phyloP scores from a whole-genome alignment of 2,797 vertebrate species.

The Hybognathus amarus region DNA sequence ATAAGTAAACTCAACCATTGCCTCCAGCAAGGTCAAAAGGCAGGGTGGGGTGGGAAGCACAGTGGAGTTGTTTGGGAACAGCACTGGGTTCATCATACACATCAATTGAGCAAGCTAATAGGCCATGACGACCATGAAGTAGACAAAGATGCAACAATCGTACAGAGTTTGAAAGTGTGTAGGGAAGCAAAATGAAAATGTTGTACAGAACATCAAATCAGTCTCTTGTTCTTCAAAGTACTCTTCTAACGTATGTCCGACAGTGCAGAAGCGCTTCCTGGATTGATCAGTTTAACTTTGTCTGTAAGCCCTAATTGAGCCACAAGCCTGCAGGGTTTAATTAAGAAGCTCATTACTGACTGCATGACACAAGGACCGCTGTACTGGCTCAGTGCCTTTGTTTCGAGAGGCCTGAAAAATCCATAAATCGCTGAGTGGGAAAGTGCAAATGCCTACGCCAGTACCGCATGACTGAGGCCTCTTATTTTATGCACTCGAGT shows the following conservation, averaged over 20 bases:
- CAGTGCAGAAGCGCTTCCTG: conserved; percentile 43
- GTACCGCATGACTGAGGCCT: neutral
- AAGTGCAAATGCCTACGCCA: conserved; percentile 12
- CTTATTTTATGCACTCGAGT: conserved; percentile 15
- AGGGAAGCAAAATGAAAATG: neutral
- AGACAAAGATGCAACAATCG: conserved; percentile 70
- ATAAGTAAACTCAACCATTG: conserved; percentile 70
- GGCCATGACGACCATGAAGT: conserved; percentile 89
- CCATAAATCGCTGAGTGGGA: conserved; percentile 51
- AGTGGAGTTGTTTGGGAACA: conserved; percentile 39
- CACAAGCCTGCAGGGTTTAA: conserved; percentile 66
- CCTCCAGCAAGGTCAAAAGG: conserved; percentile 84
- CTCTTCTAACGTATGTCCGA: conserved; percentile 9
- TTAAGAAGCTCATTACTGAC: conserved; percentile 60
- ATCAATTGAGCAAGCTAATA: conserved; percentile 76
- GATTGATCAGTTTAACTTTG: conserved; percentile 69
- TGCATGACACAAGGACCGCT: conserved; percentile 40
- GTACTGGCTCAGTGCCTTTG: conserved; percentile 42
- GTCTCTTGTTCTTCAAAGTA: conserved; percentile 4
- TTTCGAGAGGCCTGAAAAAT: conserved; percentile 47
- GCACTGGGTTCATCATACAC: conserved; percentile 43
- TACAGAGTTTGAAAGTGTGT: conserved; percentile 24
- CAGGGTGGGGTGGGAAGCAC: conserved; percentile 49
- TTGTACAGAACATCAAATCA: neutral
- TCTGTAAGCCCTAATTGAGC: conserved; percentile 70